Evolutionary conservation across 2,113 vertebrate genomes (phyloP).

Genomic region (Equus quagga): DNA sequence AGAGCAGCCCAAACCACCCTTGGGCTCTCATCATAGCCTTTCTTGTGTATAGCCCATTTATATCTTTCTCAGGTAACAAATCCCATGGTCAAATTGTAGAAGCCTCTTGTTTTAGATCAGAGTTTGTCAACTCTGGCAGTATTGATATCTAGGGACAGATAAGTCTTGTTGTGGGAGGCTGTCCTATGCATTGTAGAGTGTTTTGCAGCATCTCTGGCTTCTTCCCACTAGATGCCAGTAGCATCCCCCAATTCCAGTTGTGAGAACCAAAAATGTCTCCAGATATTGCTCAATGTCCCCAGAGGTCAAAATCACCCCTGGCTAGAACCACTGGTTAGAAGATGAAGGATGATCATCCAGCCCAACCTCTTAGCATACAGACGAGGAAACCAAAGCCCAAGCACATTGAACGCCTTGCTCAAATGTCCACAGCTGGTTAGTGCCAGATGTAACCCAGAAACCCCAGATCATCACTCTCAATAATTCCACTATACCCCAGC

Average conservation of each 20-base stretch:
- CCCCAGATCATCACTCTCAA: background rate
- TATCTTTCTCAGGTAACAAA: constrained; percentile 21
- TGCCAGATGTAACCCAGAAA: background rate
- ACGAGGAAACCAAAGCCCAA: background rate
- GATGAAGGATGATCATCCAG: background rate
- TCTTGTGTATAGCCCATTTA: background rate
- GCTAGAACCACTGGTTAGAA: constrained; percentile 1
- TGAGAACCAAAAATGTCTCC: background rate
- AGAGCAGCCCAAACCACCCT: background rate
- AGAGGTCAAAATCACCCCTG: background rate
- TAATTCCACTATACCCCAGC: background rate
- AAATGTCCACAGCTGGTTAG: background rate
- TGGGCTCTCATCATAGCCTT: background rate
- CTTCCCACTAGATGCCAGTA: background rate
- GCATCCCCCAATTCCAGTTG: background rate
- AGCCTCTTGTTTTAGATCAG: background rate
- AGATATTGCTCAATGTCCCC: background rate
- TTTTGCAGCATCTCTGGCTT: background rate
- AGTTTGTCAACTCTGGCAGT: background rate
- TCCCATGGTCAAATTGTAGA: background rate
- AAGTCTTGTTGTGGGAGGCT: background rate
- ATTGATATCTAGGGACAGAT: background rate
- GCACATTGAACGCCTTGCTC: background rate
- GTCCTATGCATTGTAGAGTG: background rate
- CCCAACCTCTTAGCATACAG: background rate